These are phyloP conservation scores for Lithophane socia DNA, from an alignment of 2,888 invertebrate species.

Conservation along the genomic window DNA sequence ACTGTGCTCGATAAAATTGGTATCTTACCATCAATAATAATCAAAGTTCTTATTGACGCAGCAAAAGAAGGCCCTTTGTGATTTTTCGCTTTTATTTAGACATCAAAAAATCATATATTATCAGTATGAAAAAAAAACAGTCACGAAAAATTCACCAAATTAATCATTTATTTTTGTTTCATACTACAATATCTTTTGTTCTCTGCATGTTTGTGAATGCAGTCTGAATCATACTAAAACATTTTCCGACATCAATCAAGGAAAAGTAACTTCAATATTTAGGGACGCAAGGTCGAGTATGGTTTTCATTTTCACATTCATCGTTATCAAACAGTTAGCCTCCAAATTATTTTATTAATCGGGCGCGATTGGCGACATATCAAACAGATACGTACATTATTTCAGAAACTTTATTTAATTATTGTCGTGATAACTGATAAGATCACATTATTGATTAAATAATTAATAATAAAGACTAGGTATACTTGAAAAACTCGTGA, in stretches of 20 bases:
- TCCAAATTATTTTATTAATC: slow-evolving; percentile 51
- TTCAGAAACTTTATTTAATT: slow-evolving; percentile 23
- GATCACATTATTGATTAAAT: slow-evolving; percentile 8
- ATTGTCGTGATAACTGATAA: slow-evolving; percentile 28
- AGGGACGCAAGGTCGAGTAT: slow-evolving; percentile 18
- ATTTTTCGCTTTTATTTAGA: not conserved
- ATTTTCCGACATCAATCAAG: not conserved
- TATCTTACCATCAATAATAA: not conserved
- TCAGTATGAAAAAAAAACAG: not conserved
- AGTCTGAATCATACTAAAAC: slow-evolving; percentile 37
- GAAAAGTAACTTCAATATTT: slow-evolving; percentile 13
- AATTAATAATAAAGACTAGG: not conserved
- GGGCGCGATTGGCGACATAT: slow-evolving; percentile 15
- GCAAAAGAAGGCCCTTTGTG: not conserved
- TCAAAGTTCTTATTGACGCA: not conserved
- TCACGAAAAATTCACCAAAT: not conserved
- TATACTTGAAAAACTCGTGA: not conserved
- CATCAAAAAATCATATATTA: not conserved
- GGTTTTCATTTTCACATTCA: slow-evolving; percentile 4
- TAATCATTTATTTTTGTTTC: not conserved
- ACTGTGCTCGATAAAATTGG: not conserved
- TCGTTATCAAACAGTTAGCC: slow-evolving; percentile 46
- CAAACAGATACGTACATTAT: slow-evolving; percentile 5
- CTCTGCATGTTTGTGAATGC: slow-evolving; percentile 23
- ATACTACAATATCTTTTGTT: slow-evolving; percentile 1